Evolutionary conservation across 2,888 invertebrate genomes (phyloP), one percentile per base, ranked within the genome.

Genomic region (Plutella xylostella): DNA sequence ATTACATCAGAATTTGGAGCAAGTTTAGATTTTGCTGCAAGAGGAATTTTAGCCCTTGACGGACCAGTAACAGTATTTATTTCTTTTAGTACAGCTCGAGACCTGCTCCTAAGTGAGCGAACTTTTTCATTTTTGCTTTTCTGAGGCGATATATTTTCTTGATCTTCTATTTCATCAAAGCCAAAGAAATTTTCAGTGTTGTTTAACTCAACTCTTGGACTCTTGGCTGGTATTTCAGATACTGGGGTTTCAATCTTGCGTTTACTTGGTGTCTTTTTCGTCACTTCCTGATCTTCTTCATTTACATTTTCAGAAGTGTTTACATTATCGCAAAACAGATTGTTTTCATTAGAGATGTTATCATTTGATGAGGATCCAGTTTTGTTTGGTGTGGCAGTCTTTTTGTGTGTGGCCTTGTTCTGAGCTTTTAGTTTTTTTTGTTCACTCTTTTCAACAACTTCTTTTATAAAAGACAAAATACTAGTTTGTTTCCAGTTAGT

Each of bases 391-490:
- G 52, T 53, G 19, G 41, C 34, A 18, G 46, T 40, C 17, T 56
- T 53, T 22, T 51, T 51, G 40, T 54, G 51, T 19, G 50, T 56
- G 12, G 43, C 46, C 43, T 65, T 66, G 60, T 76, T 76, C 4
- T 42, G 65, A 61, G 45, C 58, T 60, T 0, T 56, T 60, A 45
- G 58, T 55, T 55, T 69, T 72, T 79, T 53, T 72, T 77, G 44
- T 55, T 61, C 31, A 55, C 60, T 72, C 37, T 56, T 74, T 43
- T 76, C 76, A 15, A 66, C 69, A 14, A 68, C 67, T 61, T 82
- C 80, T 56, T 59, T 74, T n/a, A 80, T 71, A 51, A 79, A 85
- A 31, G 76, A 74, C 48, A 83, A 69, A 37, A 85, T 83, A 28
- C n/a, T 83, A 15, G 78, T 64, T 55, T 85, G 84, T 51, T 73